A percentile compares a stretch with the other conserved stretches of the same genome.
Evolutionary conservation across 2,888 invertebrate genomes (phyloP).

Genomic region (Lordiphosa andalusiaca): DNA sequence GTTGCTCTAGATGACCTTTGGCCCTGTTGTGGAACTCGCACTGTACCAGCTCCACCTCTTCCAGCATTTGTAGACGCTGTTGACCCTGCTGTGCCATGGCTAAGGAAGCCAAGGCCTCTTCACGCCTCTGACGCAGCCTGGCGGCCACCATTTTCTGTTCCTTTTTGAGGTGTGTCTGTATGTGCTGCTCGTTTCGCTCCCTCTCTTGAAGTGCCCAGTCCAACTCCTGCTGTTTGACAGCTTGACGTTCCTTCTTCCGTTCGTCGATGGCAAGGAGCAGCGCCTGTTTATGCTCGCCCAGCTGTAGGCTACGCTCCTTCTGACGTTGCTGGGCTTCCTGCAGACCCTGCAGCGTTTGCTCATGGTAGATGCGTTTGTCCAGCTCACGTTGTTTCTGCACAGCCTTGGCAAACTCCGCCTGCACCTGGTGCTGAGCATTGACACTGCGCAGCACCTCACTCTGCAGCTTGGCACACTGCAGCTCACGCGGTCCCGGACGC

Average conservation of each 20-base stretch:
- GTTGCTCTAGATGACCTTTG: slow-evolving; percentile 79
- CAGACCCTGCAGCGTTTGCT: slow-evolving; percentile 78
- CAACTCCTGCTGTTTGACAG: slow-evolving; percentile 47
- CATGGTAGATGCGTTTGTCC: slow-evolving; percentile 72
- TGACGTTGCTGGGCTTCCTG: slow-evolving; percentile 76
- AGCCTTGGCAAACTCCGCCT: slow-evolving; percentile 63
- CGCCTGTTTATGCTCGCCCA: slow-evolving; percentile 71
- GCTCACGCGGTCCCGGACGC: slow-evolving; percentile 75
- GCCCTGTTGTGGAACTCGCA: slow-evolving; percentile 80
- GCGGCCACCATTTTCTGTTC: slow-evolving; percentile 71
- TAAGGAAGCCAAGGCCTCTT: slow-evolving; percentile 48
- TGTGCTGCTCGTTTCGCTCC: slow-evolving; percentile 67
- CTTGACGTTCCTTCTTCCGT: slow-evolving; percentile 54
- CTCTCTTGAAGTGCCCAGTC: slow-evolving; percentile 55
- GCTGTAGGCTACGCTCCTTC: slow-evolving; percentile 57
- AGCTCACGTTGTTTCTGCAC: slow-evolving; percentile 60
- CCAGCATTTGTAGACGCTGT: slow-evolving; percentile 66
- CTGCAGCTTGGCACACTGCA: slow-evolving; percentile 77
- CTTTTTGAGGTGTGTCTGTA: slow-evolving; percentile 76
- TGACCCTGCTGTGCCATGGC: slow-evolving; percentile 54
- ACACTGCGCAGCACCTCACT: slow-evolving; percentile 77
- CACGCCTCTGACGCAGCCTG: slow-evolving; percentile 68
- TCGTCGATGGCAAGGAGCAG: slow-evolving; percentile 70
- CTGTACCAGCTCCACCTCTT: slow-evolving; percentile 80
- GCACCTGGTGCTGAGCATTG: slow-evolving; percentile 74